These are phyloP conservation scores for Paralichthys olivaceus DNA, from an alignment of 2,113 vertebrate species.

Conservation along the genomic window DNA sequence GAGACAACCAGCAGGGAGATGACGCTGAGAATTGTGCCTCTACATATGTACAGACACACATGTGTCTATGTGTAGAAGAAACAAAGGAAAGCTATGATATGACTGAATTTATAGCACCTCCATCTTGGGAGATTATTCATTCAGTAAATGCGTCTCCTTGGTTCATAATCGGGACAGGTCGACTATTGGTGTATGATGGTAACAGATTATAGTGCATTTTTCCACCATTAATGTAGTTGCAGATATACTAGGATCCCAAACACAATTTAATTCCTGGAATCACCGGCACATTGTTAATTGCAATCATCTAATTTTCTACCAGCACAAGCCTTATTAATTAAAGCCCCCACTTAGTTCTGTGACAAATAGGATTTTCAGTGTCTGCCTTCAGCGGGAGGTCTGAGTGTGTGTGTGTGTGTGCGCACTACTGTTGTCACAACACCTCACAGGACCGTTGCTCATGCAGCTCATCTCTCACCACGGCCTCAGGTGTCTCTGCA, in stretches of 20 bases:
- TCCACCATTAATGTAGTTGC: background rate
- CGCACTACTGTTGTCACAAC: slow-evolving; percentile 4
- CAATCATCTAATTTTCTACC: slow-evolving; percentile 44
- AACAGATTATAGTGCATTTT: background rate
- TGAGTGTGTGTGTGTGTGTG: slow-evolving; percentile 2
- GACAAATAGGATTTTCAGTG: slow-evolving; percentile 62
- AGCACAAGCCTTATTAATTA: slow-evolving; percentile 56
- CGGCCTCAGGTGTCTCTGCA: slow-evolving; percentile 13
- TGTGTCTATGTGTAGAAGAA: background rate
- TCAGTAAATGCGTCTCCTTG: background rate
- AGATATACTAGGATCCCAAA: background rate
- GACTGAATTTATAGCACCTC: background rate
- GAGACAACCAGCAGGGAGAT: slow-evolving; percentile 38
- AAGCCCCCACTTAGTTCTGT: slow-evolving; percentile 55
- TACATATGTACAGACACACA: no score
- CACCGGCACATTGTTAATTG: slow-evolving; percentile 28
- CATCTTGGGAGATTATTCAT: background rate
- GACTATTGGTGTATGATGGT: no score
- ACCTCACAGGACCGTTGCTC: slow-evolving; percentile 29
- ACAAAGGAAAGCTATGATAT: background rate
- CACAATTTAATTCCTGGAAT: slow-evolving; percentile 21
- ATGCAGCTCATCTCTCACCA: background rate
- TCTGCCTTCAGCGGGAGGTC: slow-evolving; percentile 49
- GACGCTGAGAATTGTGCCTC: slow-evolving; percentile 7
- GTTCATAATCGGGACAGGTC: background rate